Conservation (phyloP, 2,113 vertebrate genomes). For the Amphiprion percula region DNA sequence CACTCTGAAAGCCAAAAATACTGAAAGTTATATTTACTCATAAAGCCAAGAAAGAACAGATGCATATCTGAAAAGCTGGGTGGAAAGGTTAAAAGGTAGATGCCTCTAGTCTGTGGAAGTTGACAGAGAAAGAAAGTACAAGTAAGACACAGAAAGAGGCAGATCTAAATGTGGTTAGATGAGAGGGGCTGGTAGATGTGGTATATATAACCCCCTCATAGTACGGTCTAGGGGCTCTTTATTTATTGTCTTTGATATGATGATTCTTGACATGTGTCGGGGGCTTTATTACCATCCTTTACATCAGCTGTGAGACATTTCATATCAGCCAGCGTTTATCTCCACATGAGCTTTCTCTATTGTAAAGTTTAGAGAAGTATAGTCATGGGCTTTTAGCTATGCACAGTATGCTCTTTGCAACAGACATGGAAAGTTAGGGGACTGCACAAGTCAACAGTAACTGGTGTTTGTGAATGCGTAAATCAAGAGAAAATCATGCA, state of each 20-base stretch:
- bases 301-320: slow-evolving; percentile 35
- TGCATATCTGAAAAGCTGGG: not conserved
- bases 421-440: slow-evolving; percentile 28
- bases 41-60: too few species aligned
- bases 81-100: not conserved
- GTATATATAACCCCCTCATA: slow-evolving; percentile 32
- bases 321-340: slow-evolving; percentile 36
- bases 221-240: slow-evolving; percentile 20
- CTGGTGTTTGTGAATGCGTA: slow-evolving; percentile 14
- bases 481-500: slow-evolving; percentile 28
- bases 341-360: slow-evolving; percentile 13
- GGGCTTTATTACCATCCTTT: slow-evolving; percentile 51
- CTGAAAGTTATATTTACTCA: too few species aligned
- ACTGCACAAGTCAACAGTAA: slow-evolving; percentile 15
- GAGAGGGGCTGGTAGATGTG: slow-evolving; percentile 23
- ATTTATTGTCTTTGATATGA: slow-evolving; percentile 47
- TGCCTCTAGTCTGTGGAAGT: not conserved
- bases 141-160: slow-evolving; percentile 9
- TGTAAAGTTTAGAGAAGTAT: slow-evolving; percentile 30
- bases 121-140: slow-evolving; percentile 9
- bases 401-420: slow-evolving; percentile 18
- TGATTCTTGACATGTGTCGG: slow-evolving; percentile 55
- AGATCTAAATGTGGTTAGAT: slow-evolving; percentile 32
- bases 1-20: too few species aligned
- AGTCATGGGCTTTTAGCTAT: slow-evolving; percentile 24